These are phyloP conservation scores for Crocidura indochinensis DNA, from an alignment of 2,797 vertebrate species.

Conservation along the genomic window DNA sequence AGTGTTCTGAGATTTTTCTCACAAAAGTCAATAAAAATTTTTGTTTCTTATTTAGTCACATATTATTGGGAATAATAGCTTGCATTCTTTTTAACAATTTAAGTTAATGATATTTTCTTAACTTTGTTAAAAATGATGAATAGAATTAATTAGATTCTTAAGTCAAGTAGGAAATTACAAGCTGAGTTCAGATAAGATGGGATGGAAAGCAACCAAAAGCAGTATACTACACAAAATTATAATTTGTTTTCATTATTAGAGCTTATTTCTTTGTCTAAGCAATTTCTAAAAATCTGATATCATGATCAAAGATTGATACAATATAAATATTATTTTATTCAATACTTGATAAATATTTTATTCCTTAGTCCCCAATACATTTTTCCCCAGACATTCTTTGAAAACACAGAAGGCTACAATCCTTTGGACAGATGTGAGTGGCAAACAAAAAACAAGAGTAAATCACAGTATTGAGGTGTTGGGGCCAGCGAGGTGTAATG, in stretches of 20 bases:
- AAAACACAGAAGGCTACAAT: neutral
- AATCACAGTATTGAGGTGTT: too few relatives aligned
- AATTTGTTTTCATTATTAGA: slow-evolving; percentile 14
- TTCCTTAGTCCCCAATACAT: neutral
- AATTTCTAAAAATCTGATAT: neutral
- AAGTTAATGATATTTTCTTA: slow-evolving; percentile 53
- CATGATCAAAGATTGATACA: neutral
- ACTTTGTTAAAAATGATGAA: slow-evolving; percentile 70
- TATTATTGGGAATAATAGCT: neutral
- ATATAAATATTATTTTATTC: neutral
- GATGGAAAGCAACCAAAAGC: neutral
- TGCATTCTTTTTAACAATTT: slow-evolving; percentile 41
- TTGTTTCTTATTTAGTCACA: slow-evolving; percentile 50
- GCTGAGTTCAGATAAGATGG: slow-evolving; percentile 46
- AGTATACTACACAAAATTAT: neutral
- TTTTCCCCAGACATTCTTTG: slow-evolving; percentile 2
- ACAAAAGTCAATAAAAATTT: neutral
- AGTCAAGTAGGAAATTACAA: slow-evolving; percentile 24
- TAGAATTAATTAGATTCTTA: slow-evolving; percentile 41
- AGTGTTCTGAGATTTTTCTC: slow-evolving; percentile 56
- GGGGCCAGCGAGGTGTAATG: too few relatives aligned
- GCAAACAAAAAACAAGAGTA: neutral
- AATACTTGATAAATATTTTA: neutral
- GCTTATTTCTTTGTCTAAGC: neutral
- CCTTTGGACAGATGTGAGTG: neutral